phyloP scores from a whole-genome alignment of 2,113 vertebrate species.

The Cyanoderma ruficeps region DNA sequence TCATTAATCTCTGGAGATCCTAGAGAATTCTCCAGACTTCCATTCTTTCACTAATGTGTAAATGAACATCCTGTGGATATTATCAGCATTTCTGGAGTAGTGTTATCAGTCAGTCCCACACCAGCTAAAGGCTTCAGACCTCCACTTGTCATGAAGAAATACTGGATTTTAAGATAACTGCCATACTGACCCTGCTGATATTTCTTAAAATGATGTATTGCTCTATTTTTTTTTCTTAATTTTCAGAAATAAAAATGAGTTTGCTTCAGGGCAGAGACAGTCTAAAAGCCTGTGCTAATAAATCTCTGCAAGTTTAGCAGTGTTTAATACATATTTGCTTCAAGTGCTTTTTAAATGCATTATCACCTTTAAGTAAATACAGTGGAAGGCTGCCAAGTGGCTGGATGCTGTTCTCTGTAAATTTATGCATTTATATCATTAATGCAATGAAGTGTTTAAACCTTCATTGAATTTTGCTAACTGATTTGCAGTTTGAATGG shows the following conservation, averaged over 20 bases:
- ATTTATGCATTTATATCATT: conserved; percentile 57
- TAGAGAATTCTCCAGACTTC: not conserved
- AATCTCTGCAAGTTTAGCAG: conserved; percentile 63
- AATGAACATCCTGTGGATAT: not conserved
- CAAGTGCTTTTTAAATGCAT: conserved; percentile 66
- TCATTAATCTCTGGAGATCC: not conserved
- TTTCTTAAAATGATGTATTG: conserved; percentile 49
- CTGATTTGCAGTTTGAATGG: conserved; percentile 59
- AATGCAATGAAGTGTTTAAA: conserved; percentile 52
- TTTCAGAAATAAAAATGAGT: conserved; percentile 62
- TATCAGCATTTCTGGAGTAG: not conserved
- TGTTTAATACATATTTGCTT: conserved; percentile 55
- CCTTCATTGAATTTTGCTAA: conserved; percentile 53
- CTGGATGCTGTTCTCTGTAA: conserved; percentile 21
- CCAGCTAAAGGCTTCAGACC: not conserved
- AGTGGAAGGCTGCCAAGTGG: conserved; percentile 50
- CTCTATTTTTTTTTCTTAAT: conserved; percentile 32
- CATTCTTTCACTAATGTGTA: not conserved
- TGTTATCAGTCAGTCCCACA: not conserved
- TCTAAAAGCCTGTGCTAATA: conserved; percentile 73
- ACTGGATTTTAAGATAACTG: not conserved
- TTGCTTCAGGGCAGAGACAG: conserved; percentile 62
- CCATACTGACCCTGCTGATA: not conserved
- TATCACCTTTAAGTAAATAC: conserved; percentile 73
- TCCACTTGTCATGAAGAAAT: conserved; percentile 26